These are phyloP conservation scores for Spea multiplicata DNA, from an alignment of 2,113 vertebrate species.

Conservation along the genomic window DNA sequence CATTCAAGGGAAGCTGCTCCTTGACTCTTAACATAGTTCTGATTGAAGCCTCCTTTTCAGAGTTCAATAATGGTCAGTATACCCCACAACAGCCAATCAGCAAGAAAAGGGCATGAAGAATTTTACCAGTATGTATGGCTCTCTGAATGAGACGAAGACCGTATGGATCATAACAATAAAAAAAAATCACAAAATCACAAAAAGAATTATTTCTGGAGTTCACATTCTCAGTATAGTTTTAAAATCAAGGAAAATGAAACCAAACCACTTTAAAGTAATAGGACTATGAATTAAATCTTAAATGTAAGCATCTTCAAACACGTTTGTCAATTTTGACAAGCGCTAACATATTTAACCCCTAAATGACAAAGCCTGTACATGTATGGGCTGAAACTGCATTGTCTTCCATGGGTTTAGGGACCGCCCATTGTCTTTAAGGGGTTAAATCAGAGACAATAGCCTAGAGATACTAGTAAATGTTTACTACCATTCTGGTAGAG, in stretches of 20 bases:
- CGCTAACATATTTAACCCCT: no score
- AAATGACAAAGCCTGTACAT: no score
- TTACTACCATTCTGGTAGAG: no score
- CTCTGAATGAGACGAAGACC: slow-evolving; percentile 21
- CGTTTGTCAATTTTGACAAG: no score
- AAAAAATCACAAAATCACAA: not conserved
- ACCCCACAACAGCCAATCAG: slow-evolving; percentile 62
- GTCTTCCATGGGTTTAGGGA: no score
- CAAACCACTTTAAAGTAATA: no score
- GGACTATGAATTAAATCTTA: no score
- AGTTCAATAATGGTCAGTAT: slow-evolving; percentile 71
- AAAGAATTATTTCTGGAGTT: not conserved
- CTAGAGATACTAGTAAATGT: no score
- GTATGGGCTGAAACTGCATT: no score
- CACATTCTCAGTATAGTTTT: not conserved
- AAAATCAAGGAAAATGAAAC: not conserved
- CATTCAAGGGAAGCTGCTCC: slow-evolving; percentile 72
- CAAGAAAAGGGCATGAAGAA: slow-evolving; percentile 56
- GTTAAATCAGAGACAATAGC: no score
- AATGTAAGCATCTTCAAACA: no score
- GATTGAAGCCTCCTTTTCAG: slow-evolving; percentile 69
- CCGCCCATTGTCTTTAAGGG: no score
- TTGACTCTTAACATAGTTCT: slow-evolving; percentile 68
- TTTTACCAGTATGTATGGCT: slow-evolving; percentile 60
- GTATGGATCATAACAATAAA: slow-evolving; percentile 13